Conservation (phyloP, 2,113 vertebrate species). For the Numida meleagris region DNA sequence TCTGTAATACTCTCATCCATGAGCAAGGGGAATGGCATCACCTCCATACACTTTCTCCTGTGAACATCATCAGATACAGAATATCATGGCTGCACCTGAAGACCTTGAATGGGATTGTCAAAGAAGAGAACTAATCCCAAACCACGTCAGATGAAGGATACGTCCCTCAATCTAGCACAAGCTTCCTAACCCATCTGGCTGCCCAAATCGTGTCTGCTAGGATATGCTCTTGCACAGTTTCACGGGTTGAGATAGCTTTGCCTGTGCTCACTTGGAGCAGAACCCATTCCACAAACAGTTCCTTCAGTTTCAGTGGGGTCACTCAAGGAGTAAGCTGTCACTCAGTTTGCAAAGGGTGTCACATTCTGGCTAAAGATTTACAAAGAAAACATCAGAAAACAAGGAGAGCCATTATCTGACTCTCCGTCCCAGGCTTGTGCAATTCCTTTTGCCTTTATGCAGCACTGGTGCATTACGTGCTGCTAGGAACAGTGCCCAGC, state of each 20-base stretch:
- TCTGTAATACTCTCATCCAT: neutral
- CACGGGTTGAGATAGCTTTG: neutral
- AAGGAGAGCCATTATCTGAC: neutral
- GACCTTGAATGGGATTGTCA: neutral
- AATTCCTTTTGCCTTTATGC: neutral
- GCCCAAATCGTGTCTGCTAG: neutral
- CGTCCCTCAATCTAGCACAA: rapidly evolving
- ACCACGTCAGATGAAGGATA: neutral
- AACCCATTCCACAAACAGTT: neutral
- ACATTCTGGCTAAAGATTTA: neutral
- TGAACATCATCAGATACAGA: neutral
- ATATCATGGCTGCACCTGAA: neutral
- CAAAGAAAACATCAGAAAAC: constrained; percentile 4
- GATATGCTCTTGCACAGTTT: neutral
- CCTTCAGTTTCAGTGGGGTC: neutral
- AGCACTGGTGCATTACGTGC: neutral
- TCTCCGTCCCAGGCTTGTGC: neutral
- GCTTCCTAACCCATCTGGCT: neutral
- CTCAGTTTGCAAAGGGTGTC: neutral
- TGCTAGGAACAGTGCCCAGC: neutral
- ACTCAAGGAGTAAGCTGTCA: neutral
- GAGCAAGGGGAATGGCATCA: rapidly evolving
- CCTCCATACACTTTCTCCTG: neutral
- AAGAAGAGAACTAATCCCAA: neutral
- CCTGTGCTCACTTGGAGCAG: neutral